Evolutionary conservation across 2,113 vertebrate genomes (phyloP), one percentile per base, ranked within the genome.

Genomic region (Dascyllus trimaculatus): DNA sequence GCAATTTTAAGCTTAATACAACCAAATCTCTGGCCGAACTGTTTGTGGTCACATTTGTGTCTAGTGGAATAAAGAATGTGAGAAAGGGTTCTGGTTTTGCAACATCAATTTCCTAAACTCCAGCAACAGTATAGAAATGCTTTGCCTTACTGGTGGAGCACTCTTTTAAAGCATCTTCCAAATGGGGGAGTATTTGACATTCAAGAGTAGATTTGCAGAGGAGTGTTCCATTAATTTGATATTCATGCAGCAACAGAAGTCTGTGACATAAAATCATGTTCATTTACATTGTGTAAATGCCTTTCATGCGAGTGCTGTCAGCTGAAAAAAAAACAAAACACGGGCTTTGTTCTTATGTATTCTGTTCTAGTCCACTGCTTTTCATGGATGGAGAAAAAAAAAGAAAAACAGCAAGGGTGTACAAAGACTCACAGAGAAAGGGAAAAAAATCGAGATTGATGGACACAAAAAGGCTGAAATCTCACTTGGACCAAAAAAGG

Each of bases 391-490:
- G 49, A 76, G 43, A 69, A 71, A 85, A 26, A 69, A 71, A 75
- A 29, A 29, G 5, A 84, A 72, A 46, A 35, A 72, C 57, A 70
- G 56, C 48, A 22, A 56, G 58, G 24, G 64, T 10, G 32, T 45
- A 24, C 18, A 46, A 63, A 86, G 66, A 84, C 54, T 63, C 48
- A 72, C 51, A 53, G 38, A 69, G 46, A 74, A 43, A 67, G 5
- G 57, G 32, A 71, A 75, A 75, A 79, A 65, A 52, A 46, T 19
- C 57, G 21, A 76, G 71, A 85, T 15, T 73, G 80, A 86, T 76
- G 56, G 66, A 72, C 54, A 72, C 65, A 76, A 80, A 91, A 75
- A 79, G 43, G 62, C 38, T 38, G 64, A 77, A 80, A 75, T 82
- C 79, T 89, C 24, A 81, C 68, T 54, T 65, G 57, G 54, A 73